These are phyloP conservation scores for Crotophaga sulcirostris DNA, from an alignment of 2,113 vertebrate genomes.

Conservation along the genomic window DNA sequence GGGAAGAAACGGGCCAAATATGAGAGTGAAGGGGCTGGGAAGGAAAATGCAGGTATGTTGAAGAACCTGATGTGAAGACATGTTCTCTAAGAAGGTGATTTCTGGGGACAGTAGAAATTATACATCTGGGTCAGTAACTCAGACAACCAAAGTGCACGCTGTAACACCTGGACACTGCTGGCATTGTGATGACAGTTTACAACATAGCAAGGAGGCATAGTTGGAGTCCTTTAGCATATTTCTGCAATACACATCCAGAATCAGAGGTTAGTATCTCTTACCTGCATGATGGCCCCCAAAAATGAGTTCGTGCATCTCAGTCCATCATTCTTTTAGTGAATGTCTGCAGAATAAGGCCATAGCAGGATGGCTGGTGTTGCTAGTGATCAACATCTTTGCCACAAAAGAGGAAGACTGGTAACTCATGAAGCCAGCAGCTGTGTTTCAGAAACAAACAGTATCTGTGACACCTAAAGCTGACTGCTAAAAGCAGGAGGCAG, in stretches of 20 bases:
- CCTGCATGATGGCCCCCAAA: neutral
- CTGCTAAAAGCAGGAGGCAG: neutral
- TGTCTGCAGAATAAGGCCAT: neutral
- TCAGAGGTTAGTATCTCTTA: neutral
- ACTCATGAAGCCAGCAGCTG: neutral
- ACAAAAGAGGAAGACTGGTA: neutral
- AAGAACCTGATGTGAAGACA: neutral
- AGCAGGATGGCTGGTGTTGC: neutral
- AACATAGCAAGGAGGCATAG: fast-evolving
- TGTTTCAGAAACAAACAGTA: neutral
- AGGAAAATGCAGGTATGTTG: neutral
- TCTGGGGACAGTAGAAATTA: neutral
- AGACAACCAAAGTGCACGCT: neutral
- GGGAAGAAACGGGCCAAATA: neutral
- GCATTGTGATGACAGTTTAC: neutral
- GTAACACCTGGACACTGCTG: neutral
- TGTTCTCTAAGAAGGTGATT: neutral
- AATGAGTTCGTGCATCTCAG: neutral
- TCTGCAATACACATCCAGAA: neutral
- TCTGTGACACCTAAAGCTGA: neutral
- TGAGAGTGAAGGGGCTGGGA: neutral
- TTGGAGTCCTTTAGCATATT: neutral
- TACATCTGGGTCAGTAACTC: neutral
- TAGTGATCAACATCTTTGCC: fast-evolving
- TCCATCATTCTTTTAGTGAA: neutral